Conservation (phyloP, 2,888 invertebrate genomes). For the Drosophila sordidula region DNA sequence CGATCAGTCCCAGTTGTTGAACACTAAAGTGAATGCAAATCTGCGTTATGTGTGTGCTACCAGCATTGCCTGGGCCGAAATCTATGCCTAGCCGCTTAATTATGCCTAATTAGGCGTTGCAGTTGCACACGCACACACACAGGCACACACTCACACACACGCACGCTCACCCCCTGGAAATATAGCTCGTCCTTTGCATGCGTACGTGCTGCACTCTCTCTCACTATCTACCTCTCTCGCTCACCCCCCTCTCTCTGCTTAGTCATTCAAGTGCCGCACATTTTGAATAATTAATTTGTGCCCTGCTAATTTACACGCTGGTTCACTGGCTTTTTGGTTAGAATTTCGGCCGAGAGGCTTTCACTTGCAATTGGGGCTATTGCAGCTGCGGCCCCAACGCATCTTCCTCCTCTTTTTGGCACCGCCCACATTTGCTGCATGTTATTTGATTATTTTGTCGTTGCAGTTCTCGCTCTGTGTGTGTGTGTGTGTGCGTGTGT, state of each 20-base stretch:
- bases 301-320: constrained; percentile 79
- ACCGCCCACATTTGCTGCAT: constrained; percentile 28
- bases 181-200: constrained; percentile 12
- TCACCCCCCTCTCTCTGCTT: constrained; percentile 41
- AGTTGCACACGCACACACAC: constrained; percentile 42
- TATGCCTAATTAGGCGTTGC: constrained; percentile 70
- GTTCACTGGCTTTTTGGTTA: constrained; percentile 74
- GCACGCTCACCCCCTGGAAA: neutral
- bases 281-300: constrained; percentile 81
- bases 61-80: constrained; percentile 37
- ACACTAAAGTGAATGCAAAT: constrained; percentile 39
- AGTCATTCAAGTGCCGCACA: constrained; percentile 76
- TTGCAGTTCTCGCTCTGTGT: constrained; percentile 41
- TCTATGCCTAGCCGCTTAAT: constrained; percentile 70
- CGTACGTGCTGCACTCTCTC: constrained; percentile 20
- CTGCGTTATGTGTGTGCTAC: constrained; percentile 10
- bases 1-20: constrained; percentile 3
- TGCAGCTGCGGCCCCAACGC: constrained; percentile 15
- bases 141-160: constrained; percentile 15
- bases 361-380: constrained; percentile 33
- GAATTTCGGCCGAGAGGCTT: constrained; percentile 52
- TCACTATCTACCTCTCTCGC: neutral
- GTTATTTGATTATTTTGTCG: constrained; percentile 77
- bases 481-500: constrained; percentile 7
- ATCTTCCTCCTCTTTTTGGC: neutral